phyloP scores from a whole-genome alignment of 2,113 vertebrate genomes.

The Laterallus jamaicensis region DNA sequence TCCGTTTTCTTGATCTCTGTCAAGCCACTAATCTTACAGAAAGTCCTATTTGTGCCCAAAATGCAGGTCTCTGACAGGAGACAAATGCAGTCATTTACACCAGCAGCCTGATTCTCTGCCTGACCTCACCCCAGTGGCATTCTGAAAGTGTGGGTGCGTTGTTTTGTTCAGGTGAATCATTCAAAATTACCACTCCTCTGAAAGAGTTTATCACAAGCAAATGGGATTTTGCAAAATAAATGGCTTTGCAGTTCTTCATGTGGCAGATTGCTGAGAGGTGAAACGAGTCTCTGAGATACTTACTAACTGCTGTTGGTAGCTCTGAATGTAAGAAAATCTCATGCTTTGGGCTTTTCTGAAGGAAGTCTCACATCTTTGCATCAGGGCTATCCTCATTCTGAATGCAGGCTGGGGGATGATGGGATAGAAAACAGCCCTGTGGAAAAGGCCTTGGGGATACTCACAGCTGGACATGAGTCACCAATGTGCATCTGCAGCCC shows the following conservation, averaged over 20 bases:
- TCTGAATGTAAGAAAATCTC: not conserved
- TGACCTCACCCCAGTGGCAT: constrained; percentile 50
- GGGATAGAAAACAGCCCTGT: too few relatives aligned
- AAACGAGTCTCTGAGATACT: constrained; percentile 1
- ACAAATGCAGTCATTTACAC: constrained; percentile 32
- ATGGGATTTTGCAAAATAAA: constrained; percentile 47
- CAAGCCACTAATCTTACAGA: not conserved
- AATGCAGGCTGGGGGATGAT: too few relatives aligned
- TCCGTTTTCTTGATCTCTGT: not conserved
- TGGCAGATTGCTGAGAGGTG: constrained; percentile 10
- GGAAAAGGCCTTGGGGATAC: too few relatives aligned
- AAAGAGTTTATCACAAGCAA: constrained; percentile 37
- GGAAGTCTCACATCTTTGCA: not conserved
- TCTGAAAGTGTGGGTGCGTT: not conserved
- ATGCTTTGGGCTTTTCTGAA: not conserved
- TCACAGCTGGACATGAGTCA: too few relatives aligned
- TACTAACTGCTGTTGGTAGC: constrained; percentile 2
- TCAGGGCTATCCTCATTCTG: too few relatives aligned
- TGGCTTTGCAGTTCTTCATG: constrained; percentile 5
- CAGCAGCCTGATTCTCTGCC: constrained; percentile 53
- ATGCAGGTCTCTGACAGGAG: not conserved
- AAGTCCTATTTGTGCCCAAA: not conserved
- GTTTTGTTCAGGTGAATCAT: constrained; percentile 57
- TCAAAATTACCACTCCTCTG: constrained; percentile 30
- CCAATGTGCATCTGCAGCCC: too few relatives aligned